These are phyloP conservation scores for Prunella himalayana DNA, from an alignment of 2,113 vertebrate genomes.

Conservation along the genomic window DNA sequence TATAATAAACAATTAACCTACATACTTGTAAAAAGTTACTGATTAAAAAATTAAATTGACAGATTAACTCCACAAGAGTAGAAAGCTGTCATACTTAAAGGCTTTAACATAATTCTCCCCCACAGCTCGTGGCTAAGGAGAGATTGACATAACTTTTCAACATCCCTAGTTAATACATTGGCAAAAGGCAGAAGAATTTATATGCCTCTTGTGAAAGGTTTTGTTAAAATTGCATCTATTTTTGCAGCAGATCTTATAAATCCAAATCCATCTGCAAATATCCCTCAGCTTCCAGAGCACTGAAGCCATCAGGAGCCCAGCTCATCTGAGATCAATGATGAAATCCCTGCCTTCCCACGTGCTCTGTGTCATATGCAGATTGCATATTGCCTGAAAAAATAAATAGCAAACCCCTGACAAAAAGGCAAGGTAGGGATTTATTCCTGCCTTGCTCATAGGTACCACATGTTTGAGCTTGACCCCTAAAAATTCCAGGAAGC, in stretches of 20 bases:
- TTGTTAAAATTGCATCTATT: conserved; percentile 23
- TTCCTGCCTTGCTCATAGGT: neutral
- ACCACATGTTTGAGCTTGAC: neutral
- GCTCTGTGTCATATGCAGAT: conserved; percentile 6
- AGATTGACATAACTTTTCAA: neutral
- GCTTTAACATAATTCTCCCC: neutral
- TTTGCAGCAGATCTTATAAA: conserved; percentile 4
- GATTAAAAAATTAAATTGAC: neutral
- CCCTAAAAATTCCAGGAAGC: conserved; percentile 47
- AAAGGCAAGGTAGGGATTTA: conserved; percentile 20
- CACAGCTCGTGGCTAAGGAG: neutral
- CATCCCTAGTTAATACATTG: neutral
- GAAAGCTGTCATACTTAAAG: neutral
- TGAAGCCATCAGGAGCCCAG: neutral
- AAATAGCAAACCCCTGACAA: conserved; percentile 35
- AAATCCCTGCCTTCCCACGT: neutral
- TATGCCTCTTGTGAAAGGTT: neutral
- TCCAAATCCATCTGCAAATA: conserved; percentile 50
- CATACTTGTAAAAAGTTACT: neutral
- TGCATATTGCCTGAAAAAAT: conserved; percentile 1
- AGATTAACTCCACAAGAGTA: neutral
- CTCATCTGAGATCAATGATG: neutral
- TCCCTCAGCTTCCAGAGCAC: neutral
- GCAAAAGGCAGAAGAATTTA: neutral
- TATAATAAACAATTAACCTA: neutral